Evolutionary conservation across 2,797 vertebrate species (phyloP), one percentile per base, ranked within the genome.

Genomic region (Morelia viridis): DNA sequence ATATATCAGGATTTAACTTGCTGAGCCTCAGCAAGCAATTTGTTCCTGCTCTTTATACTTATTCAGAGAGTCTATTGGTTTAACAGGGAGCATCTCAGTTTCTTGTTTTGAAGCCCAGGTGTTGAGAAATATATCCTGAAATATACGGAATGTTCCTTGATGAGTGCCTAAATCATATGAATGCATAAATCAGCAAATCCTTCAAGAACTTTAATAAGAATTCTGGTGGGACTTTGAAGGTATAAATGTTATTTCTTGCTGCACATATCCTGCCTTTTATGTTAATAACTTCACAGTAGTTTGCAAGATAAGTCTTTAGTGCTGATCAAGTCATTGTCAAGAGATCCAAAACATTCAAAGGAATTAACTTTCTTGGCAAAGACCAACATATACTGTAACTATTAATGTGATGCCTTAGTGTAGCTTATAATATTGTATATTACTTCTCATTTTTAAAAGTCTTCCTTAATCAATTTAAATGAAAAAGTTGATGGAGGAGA

Each of bases 111-210:
- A 57, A 91, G 65, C 15, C 57, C 65, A 87, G 85, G 35, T 61
- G 57, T 50, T 91, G 56, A 87, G 19, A 88, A 87, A 91, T 88
- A 56, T 91, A 24, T 68, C 62, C 84, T 91, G 61, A 86, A 86
- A 19, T 86, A 58, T 80, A 76, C 8, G 22, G 71, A 80, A 11
- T 46, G 71, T 19, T 80, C 71, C 35, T 80, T 80, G 35, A 80
- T 80, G 71, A 46, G 35, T 80, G 71, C 35, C 71, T 53, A 76
- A 68, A 87, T 61, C 65, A 76, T n/a, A 60, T 50, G 56, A 76
- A 68, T 76, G 56, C 85, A 31, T 76, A 87, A 76, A 76, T 60
- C 90, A 46, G 65, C 65, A 91, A 91, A 91, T 87, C 41, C 31
- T 87, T 60, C 35, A 60, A 87, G 58, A 91, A 57, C 35, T 58